Evolutionary conservation across 2,113 vertebrate genomes (phyloP).

Genomic region (Oxyruncus cristatus): DNA sequence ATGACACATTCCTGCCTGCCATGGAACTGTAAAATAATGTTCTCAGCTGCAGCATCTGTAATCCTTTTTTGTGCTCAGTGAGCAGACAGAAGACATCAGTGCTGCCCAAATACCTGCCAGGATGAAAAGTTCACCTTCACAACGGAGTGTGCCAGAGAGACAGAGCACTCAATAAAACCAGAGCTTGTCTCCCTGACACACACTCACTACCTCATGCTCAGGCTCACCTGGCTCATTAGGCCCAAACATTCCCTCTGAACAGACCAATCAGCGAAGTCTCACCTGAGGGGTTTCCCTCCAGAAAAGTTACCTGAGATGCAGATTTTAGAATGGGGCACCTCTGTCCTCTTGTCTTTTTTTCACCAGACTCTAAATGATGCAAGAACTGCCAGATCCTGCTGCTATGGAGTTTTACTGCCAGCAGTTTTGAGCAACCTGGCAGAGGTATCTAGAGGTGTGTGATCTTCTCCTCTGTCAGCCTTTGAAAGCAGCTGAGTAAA

Average conservation of each 20-base stretch:
- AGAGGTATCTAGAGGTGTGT: neutral
- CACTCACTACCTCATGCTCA: conserved; percentile 3
- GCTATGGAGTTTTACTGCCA: conserved; percentile 18
- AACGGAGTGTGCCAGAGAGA: conserved; percentile 8
- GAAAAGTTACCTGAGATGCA: neutral
- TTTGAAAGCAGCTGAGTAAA: conserved; percentile 34
- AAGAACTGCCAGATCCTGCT: neutral
- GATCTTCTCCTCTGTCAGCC: conserved; percentile 6
- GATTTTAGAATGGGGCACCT: neutral
- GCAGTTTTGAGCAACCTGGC: conserved; percentile 42
- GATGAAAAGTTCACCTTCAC: neutral
- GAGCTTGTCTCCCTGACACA: conserved; percentile 42
- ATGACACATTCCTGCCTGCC: neutral
- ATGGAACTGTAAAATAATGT: neutral
- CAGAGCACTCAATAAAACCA: conserved; percentile 51
- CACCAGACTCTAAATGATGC: neutral
- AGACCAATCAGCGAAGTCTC: neutral
- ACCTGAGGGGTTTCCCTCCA: neutral
- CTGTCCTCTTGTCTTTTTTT: neutral
- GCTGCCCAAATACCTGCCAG: neutral
- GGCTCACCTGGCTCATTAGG: neutral
- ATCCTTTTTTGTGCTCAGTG: neutral
- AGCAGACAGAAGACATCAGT: neutral
- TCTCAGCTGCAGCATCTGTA: neutral
- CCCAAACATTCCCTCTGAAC: neutral